These are phyloP conservation scores for Peromyscus eremicus DNA, from an alignment of 2,797 vertebrate species.

Conservation along the genomic window DNA sequence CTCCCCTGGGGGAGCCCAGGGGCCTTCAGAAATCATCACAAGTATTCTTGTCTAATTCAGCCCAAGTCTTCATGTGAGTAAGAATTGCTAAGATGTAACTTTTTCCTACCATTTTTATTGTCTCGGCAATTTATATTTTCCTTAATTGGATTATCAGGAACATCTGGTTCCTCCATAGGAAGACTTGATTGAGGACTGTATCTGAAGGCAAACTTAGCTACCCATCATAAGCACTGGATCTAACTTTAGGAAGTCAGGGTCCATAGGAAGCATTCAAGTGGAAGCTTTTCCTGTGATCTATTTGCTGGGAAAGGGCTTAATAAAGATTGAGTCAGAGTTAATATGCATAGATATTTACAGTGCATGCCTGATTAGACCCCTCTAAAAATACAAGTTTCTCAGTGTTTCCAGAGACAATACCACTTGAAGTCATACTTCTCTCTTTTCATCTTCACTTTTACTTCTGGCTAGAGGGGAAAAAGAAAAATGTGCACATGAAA, in stretches of 20 bases:
- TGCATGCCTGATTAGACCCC: neutral
- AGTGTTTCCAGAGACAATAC: slow-evolving; percentile 43
- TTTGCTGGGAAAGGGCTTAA: slow-evolving; percentile 7
- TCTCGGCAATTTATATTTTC: slow-evolving; percentile 34
- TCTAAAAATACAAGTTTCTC: slow-evolving; percentile 23
- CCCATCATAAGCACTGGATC: neutral
- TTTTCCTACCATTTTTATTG: slow-evolving; percentile 25
- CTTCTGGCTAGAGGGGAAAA: slow-evolving; percentile 34
- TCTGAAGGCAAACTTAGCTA: slow-evolving; percentile 17
- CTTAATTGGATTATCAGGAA: neutral
- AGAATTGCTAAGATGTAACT: slow-evolving; percentile 16
- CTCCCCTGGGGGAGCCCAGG: neutral
- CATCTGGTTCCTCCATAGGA: neutral
- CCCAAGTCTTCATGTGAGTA: neutral
- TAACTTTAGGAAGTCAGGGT: slow-evolving; percentile 28
- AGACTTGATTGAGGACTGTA: neutral
- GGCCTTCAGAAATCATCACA: neutral
- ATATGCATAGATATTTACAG: slow-evolving; percentile 28
- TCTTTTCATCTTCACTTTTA: slow-evolving; percentile 58
- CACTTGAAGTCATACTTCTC: slow-evolving; percentile 50
- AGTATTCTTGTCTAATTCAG: neutral
- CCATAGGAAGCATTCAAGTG: neutral
- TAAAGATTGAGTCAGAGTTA: slow-evolving; percentile 49
- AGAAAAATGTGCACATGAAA: slow-evolving; percentile 30
- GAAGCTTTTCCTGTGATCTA: slow-evolving; percentile 19